Evolutionary conservation across 2,113 vertebrate species (phyloP), one percentile per base, ranked within the genome.

Genomic region (Odontophorus gujanensis): DNA sequence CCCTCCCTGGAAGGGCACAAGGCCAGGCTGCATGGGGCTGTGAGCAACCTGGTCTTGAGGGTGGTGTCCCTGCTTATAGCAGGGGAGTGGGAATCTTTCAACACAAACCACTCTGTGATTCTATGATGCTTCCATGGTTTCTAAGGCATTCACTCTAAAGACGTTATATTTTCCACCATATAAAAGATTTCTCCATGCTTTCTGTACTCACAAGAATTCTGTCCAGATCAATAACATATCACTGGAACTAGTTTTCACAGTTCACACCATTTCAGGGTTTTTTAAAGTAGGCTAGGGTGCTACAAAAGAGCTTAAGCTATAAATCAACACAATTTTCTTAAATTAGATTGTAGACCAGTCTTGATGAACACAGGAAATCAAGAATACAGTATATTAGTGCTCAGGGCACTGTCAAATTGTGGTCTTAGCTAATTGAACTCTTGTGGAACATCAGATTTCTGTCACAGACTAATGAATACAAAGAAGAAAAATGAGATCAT

Each of bases 341-440:
- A 63, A 59, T 47, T 18, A 36, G 19, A 50, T 9, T 55, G 53
- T 32, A 14, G 34, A 59, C 8, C 2, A 2, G 40, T 40, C n/a
- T 53, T 78, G 34, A 75, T 47, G 66, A 79, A 20, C 17, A 40
- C 8, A 48, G 9, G 6, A 38, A 62, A 82, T 63, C 6, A 42
- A 85, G 7, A 50, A 61, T 20, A 20, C 0, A 0, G 6, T 32
- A n/a, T 45, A 36, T 50, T 34, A 67, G 26, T 32, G n/a, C 8
- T 36, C 67, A n/a, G 9, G 12, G 7, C 36, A 68, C n/a, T 36
- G 26, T 45, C 8, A 78, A 18, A 38, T 75, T 63, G 16, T 1
- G 0, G 13, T 26, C 6, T 42, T 63, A 57, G 11, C 16, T 65
- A 63, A 68, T 32, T 67, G 47, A 59, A 45, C 7, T 47, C 40